These are phyloP conservation scores for Procambarus clarkii DNA, from an alignment of 1,140 invertebrate genomes.

Conservation along the genomic window DNA sequence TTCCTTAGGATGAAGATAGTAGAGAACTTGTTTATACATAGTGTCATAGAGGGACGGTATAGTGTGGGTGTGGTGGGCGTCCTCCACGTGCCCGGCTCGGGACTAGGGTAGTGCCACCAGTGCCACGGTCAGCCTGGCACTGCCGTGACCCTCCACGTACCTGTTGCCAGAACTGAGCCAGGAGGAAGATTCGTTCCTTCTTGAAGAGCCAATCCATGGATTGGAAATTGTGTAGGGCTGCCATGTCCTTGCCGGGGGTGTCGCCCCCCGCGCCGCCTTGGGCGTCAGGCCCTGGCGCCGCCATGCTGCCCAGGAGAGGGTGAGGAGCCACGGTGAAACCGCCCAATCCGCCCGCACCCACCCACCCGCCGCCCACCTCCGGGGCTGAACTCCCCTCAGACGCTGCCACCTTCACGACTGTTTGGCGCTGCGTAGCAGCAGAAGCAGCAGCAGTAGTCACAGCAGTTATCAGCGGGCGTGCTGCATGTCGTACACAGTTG, in stretches of 20 bases:
- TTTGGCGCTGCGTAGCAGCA: neutral
- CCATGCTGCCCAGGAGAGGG: conserved; percentile 68
- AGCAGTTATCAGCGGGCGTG: conserved; percentile 36
- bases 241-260: conserved; percentile 73
- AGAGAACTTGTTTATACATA: neutral
- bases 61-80: neutral
- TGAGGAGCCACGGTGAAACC: conserved; percentile 69
- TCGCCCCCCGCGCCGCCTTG: conserved; percentile 62
- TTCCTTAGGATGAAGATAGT: neutral
- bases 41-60: neutral
- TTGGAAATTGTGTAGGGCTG: conserved; percentile 88
- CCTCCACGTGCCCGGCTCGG: neutral
- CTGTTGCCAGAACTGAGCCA: conserved; percentile 96
- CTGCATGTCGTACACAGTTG: conserved; percentile 46
- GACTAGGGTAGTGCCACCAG: neutral
- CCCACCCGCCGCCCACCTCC: conserved; percentile 65
- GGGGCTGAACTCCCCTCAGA: conserved; percentile 65
- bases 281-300: conserved; percentile 68
- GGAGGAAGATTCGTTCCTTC: conserved; percentile 92
- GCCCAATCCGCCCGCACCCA: conserved; percentile 59
- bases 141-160: conserved; percentile 77
- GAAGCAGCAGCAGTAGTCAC: conserved; percentile 29
- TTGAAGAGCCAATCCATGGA: conserved; percentile 96
- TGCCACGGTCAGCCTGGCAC: conserved; percentile 15
- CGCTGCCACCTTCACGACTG: conserved; percentile 62